These are phyloP conservation scores for Muntiacus muntjak DNA, from an alignment of 2,113 vertebrate species.

Conservation along the genomic window DNA sequence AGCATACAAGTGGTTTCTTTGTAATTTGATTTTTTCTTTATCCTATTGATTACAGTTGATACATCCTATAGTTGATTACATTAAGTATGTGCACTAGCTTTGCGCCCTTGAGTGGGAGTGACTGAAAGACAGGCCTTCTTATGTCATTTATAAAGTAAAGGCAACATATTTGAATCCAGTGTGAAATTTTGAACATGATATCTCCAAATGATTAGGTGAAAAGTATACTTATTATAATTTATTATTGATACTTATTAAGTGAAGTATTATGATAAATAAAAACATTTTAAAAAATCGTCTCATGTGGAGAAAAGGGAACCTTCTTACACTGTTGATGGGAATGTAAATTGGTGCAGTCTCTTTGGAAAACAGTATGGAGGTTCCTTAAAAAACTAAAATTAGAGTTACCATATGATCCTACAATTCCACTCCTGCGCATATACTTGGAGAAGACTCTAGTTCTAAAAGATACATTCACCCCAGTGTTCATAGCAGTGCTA, in stretches of 20 bases:
- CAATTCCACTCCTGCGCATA: neutral
- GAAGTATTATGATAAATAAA: neutral
- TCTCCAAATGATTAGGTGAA: neutral
- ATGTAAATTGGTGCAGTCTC: neutral
- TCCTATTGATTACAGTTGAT: neutral
- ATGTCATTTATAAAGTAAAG: neutral
- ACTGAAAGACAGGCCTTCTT: neutral
- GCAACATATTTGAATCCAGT: neutral
- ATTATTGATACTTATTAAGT: slow-evolving; percentile 18
- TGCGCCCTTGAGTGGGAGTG: neutral
- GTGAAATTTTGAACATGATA: slow-evolving; percentile 25
- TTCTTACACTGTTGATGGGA: neutral
- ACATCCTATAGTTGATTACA: neutral
- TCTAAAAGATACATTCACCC: neutral
- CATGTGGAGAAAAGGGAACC: neutral
- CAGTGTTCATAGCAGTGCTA: neutral
- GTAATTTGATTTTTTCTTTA: neutral
- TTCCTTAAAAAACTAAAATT: neutral
- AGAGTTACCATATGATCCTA: neutral
- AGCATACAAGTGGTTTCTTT: neutral
- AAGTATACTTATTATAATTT: slow-evolving; percentile 22
- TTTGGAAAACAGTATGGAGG: neutral
- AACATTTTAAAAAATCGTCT: neutral
- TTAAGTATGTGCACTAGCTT: neutral
- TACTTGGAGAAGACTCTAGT: neutral